Conservation (phyloP, 1,140 invertebrate genomes). For the Solenopsis invicta region DNA sequence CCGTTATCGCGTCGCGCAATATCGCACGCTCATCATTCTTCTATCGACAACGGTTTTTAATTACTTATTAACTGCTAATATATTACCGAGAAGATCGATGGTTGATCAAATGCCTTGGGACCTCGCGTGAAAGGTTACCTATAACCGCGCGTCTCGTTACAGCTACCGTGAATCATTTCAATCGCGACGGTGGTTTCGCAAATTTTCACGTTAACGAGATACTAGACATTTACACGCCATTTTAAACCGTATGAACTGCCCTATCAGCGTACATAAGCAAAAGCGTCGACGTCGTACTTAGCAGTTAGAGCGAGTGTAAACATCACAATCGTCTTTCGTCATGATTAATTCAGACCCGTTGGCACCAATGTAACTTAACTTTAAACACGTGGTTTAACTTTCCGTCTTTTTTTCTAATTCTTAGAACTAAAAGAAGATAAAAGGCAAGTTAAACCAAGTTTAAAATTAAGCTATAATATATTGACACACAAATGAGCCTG, state of each 20-base stretch:
- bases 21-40: constrained; percentile 45
- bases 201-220: constrained; percentile 24
- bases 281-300: background rate
- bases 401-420: too few relatives aligned
- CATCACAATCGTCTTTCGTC: constrained; percentile 2
- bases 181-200: background rate
- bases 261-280: background rate
- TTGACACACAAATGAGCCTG: too few relatives aligned
- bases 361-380: too few relatives aligned
- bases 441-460: too few relatives aligned
- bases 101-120: constrained; percentile 2
- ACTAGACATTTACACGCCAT: constrained; percentile 9
- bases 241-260: background rate
- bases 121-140: constrained; percentile 11
- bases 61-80: constrained; percentile 51
- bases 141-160: constrained; percentile 12
- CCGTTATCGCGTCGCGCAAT: constrained; percentile 50
- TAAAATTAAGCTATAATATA: too few relatives aligned
- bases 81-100: constrained; percentile 43
- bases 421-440: too few relatives aligned
- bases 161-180: constrained; percentile 23
- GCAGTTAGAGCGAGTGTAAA: background rate
- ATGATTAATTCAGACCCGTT: background rate
- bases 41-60: constrained; percentile 52
- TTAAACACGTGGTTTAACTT: too few relatives aligned